Conservation (phyloP, 2,797 vertebrate genomes). For the Margarornis squamiger region DNA sequence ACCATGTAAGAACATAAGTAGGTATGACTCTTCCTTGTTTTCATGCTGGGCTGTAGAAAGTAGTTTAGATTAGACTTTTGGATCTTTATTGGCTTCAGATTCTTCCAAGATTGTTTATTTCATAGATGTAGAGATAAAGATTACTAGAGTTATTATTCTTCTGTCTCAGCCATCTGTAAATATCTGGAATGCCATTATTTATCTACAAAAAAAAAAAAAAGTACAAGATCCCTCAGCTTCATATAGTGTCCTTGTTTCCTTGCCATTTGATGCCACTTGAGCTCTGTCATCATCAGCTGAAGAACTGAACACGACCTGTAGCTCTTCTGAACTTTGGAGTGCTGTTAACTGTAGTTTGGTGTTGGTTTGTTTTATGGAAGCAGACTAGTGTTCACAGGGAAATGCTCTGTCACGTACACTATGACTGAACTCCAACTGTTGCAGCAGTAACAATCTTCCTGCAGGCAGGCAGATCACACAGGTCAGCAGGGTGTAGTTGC, state of each 20-base stretch:
- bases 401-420: neutral
- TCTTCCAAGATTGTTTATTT: neutral
- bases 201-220: neutral
- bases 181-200: neutral
- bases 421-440: neutral
- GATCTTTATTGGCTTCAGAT: neutral
- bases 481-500: neutral
- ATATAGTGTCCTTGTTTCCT: neutral
- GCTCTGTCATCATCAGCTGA: neutral
- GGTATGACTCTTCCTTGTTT: neutral
- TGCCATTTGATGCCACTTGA: neutral
- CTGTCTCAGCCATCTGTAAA: neutral
- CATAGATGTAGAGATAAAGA: neutral
- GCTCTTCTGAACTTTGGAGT: neutral
- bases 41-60: neutral
- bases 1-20: neutral
- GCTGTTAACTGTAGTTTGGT: neutral
- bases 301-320: neutral
- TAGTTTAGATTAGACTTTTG: neutral
- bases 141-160: neutral
- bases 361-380: neutral
- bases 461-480: neutral
- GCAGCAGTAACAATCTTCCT: neutral
- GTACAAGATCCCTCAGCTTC: neutral
- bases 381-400: rapidly evolving